Evolutionary conservation across 2,888 invertebrate genomes (phyloP), one percentile per base, ranked within the genome.

Genomic region (Molorchus minor): DNA sequence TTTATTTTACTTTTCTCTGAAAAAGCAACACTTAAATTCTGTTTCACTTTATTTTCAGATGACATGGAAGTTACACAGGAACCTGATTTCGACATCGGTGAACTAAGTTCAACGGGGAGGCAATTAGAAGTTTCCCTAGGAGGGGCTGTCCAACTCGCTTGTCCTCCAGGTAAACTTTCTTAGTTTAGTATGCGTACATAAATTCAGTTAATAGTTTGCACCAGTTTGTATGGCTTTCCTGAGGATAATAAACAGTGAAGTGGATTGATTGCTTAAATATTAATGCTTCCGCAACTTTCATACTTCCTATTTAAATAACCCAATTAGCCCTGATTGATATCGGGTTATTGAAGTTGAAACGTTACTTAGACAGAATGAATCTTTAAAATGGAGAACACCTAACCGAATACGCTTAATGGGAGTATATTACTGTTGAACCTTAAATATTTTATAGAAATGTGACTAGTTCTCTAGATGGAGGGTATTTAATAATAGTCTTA

Each of bases 101-200:
- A 86, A 73, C 82, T 84, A 64, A 83, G 85, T 62, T 84, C 85
- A 1, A 84, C 85, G 16, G 84, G 87, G 33, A 87, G 90, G 69
- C 89, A 89, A 72, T 85, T 91, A 59, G 93, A 94, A 73, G 93
- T 94, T 36, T 90, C 92, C 53, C 84, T 94, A 16, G 94, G 94
- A 3, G 94, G 94, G 4, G 92, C 92, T 45, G 92, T 94, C 33
- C 93, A 93, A 65, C 82, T 94, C 38, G 91, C 93, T 73, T 95
- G 94, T 78, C 91, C 91, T 53, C 88, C 90, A 81, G 91, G 91
- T 87, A 80, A n/a, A n/a, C n/a, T n/a, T n/a, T n/a, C n/a, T n/a
- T n/a, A n/a, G n/a, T n/a, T n/a, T n/a, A 56, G 47, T 47, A 56
- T 38, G 44, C 47, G 58, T 52, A 62, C 56, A 56, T 51, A 33